Evolutionary conservation across 1,140 invertebrate genomes (phyloP).

Genomic region (Nasonia vitripennis): DNA sequence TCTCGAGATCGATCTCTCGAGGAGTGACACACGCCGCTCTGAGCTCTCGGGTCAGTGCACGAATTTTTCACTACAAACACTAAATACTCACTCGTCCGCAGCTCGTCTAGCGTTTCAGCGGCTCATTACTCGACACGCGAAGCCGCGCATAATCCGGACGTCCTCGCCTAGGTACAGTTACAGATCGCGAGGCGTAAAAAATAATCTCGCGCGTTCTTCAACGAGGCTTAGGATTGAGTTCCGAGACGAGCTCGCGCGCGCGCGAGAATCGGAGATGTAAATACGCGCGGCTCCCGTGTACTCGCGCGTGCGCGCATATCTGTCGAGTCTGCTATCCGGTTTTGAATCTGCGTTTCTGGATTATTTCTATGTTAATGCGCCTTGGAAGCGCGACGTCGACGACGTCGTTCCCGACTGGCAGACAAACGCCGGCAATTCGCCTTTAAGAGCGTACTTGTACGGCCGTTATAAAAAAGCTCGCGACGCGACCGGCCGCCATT

Average conservation of each 20-base stretch:
- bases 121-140: too few relatives aligned
- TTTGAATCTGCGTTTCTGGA: background rate
- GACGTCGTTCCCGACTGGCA: conserved; percentile 1
- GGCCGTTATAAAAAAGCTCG: background rate
- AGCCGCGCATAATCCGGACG: too few relatives aligned
- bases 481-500: background rate
- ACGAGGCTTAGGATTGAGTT: too few relatives aligned
- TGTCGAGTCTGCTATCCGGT: background rate
- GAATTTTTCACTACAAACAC: background rate
- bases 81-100: background rate
- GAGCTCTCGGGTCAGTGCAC: background rate
- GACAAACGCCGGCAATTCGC: background rate
- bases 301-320: too few relatives aligned
- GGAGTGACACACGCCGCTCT: conserved; percentile 18
- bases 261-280: background rate
- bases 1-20: background rate
- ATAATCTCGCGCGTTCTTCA: too few relatives aligned
- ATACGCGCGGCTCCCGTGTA: background rate
- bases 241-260: background rate
- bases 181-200: too few relatives aligned
- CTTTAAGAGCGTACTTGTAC: background rate
- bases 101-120: background rate
- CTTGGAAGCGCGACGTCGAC: too few relatives aligned
- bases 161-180: too few relatives aligned
- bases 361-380: background rate